Evolutionary conservation across 2,797 vertebrate species (phyloP).

Genomic region (Falco naumanni): DNA sequence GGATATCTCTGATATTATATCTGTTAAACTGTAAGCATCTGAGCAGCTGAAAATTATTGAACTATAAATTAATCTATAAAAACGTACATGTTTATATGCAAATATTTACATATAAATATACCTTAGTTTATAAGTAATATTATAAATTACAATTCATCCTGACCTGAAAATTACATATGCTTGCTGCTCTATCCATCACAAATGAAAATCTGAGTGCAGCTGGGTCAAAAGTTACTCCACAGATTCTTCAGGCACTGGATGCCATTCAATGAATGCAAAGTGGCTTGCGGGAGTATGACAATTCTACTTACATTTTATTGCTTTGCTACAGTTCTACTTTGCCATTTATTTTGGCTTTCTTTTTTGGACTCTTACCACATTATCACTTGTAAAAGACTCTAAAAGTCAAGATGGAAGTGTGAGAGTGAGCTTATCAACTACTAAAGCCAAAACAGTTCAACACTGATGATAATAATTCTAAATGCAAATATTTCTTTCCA

Average conservation of each 20-base stretch:
- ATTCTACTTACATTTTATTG: background rate
- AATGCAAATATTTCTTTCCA: background rate
- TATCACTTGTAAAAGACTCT: background rate
- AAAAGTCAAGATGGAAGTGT: background rate
- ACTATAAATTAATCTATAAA: background rate
- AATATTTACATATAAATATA: background rate
- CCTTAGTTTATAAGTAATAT: background rate
- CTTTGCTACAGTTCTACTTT: background rate
- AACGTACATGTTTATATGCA: background rate
- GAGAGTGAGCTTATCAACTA: background rate
- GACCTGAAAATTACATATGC: background rate
- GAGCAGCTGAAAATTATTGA: background rate
- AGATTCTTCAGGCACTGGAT: background rate
- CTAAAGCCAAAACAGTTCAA: background rate
- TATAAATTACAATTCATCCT: background rate
- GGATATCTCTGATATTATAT: background rate
- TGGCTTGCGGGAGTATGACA: background rate
- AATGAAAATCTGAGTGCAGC: conserved; percentile 9
- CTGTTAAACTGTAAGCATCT: background rate
- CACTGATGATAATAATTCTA: background rate
- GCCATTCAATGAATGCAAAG: conserved; percentile 12
- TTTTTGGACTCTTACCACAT: background rate
- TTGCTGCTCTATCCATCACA: background rate
- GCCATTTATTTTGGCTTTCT: background rate
- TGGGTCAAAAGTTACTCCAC: conserved; percentile 16